Conservation (phyloP, 2,113 vertebrate genomes). For the Elephantulus edwardii region DNA sequence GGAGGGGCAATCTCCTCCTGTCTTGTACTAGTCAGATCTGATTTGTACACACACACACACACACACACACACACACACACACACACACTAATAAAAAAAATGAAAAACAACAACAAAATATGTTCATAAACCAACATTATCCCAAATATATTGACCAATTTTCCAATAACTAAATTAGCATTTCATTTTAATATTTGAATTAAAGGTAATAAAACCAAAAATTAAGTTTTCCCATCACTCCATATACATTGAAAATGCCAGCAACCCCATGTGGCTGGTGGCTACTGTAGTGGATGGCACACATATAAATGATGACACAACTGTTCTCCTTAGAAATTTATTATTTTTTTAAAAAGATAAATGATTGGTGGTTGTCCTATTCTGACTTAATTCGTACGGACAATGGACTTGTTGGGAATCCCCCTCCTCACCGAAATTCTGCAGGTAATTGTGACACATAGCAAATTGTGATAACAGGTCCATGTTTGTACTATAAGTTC, state of each 20-base stretch:
- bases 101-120: too few relatives aligned
- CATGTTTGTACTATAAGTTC: neutral
- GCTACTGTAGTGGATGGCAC: neutral
- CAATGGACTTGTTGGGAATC: neutral
- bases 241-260: slow-evolving; percentile 14
- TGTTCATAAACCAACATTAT: too few relatives aligned
- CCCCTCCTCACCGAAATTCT: neutral
- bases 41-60: too few relatives aligned
- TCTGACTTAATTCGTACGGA: slow-evolving; percentile 31
- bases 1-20: too few relatives aligned
- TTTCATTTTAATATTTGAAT: slow-evolving; percentile 37
- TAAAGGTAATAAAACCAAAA: slow-evolving; percentile 26
- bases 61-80: too few relatives aligned
- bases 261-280: neutral
- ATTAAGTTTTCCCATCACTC: neutral
- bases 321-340: too few relatives aligned
- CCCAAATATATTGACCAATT: neutral
- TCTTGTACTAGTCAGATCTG: too few relatives aligned
- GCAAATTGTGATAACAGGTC: slow-evolving; percentile 12
- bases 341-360: neutral
- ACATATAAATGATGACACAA: too few relatives aligned
- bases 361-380: neutral
- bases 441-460: neutral
- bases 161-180: neutral
- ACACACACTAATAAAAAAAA: too few relatives aligned